phyloP scores from a whole-genome alignment of 2,113 vertebrate genomes.

The Amblyopsis rosae region DNA sequence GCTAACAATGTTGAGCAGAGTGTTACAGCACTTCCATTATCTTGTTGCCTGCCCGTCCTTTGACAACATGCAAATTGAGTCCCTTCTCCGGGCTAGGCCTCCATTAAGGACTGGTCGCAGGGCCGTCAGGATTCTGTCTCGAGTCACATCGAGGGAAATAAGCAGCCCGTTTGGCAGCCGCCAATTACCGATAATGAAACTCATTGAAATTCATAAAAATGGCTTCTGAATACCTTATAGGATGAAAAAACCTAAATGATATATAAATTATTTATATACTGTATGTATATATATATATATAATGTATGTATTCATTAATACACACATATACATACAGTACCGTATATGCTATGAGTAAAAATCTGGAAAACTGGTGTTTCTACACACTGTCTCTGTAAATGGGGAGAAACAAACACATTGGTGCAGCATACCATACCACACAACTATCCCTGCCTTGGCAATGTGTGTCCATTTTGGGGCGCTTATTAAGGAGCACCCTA shows the following conservation, averaged over 20 bases:
- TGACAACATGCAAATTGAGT: constrained; percentile 56
- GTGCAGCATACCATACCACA: too few relatives aligned
- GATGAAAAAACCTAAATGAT: constrained; percentile 21
- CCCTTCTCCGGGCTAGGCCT: constrained; percentile 43
- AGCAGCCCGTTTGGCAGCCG: constrained; percentile 48
- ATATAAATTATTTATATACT: too few relatives aligned
- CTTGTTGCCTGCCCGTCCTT: constrained; percentile 32
- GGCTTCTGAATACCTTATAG: constrained; percentile 45
- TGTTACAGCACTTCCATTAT: constrained; percentile 33
- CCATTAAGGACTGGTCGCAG: constrained; percentile 44
- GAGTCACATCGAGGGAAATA: constrained; percentile 61
- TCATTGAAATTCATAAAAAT: constrained; percentile 60
- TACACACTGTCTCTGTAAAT: too few relatives aligned
- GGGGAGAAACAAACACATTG: too few relatives aligned
- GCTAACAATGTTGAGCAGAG: constrained; percentile 36
- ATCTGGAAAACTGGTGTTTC: too few relatives aligned
- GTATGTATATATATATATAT: too few relatives aligned
- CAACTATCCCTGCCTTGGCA: too few relatives aligned
- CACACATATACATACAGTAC: too few relatives aligned
- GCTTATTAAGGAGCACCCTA: too few relatives aligned
- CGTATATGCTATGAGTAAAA: too few relatives aligned
- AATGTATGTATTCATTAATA: too few relatives aligned
- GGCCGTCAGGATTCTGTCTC: constrained; percentile 56
- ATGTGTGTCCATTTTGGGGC: too few relatives aligned
- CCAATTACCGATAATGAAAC: constrained; percentile 58